phyloP scores from a whole-genome alignment of 2,797 vertebrate species.

The Gallinago solitaria region DNA sequence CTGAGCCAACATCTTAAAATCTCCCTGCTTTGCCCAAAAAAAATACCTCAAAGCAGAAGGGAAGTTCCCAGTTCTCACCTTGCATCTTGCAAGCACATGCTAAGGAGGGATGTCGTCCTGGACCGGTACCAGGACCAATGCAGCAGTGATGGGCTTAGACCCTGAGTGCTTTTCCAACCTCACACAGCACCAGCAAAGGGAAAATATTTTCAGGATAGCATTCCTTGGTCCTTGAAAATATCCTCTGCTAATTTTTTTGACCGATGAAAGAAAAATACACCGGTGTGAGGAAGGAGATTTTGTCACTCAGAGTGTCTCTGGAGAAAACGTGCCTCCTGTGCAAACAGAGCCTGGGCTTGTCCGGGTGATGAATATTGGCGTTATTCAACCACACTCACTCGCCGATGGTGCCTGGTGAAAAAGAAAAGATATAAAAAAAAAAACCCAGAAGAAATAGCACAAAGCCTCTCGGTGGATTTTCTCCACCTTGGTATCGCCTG shows the following conservation, averaged over 20 bases:
- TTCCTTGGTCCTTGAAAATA: constrained; percentile 26
- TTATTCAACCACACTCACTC: not conserved
- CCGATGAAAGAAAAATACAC: constrained; percentile 56
- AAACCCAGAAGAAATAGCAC: not conserved
- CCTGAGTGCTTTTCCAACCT: not conserved
- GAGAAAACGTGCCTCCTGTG: not conserved
- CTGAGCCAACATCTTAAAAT: not conserved
- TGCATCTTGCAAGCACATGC: not conserved
- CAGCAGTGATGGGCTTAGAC: not conserved
- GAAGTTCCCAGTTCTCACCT: not conserved
- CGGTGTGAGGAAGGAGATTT: not conserved
- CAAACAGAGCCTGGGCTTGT: constrained; percentile 47
- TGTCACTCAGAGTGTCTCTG: not conserved
- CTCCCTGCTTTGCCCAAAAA: not conserved
- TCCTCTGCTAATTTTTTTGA: constrained; percentile 12
- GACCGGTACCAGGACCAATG: fast-evolving
- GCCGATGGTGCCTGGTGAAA: not conserved
- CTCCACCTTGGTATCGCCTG: not conserved
- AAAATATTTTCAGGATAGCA: constrained; percentile 33
- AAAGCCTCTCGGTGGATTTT: not conserved
- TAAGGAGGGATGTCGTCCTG: not conserved
- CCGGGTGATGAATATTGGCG: constrained; percentile 35
- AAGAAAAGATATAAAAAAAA: not conserved
- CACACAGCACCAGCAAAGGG: not conserved
- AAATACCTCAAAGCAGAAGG: fast-evolving